A percentile compares a stretch with the other conserved stretches of the same genome.
Evolutionary conservation across 2,113 vertebrate genomes (phyloP).

Genomic region (Theristicus caerulescens): DNA sequence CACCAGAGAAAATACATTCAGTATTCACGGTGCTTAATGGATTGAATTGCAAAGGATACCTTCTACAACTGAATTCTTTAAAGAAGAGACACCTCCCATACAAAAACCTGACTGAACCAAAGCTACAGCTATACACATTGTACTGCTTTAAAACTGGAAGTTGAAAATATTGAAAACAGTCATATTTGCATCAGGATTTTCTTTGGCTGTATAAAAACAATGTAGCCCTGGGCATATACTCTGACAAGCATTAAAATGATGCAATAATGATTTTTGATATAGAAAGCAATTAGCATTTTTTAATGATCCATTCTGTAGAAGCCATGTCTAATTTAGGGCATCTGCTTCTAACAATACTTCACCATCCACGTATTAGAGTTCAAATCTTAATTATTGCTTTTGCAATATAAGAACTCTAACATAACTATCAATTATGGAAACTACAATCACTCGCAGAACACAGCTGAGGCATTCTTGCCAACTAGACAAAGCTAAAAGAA

Average conservation of each 20-base stretch:
- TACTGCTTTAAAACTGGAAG: neutral
- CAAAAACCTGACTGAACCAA: neutral
- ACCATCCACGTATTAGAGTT: constrained; percentile 15
- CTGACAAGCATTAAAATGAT: constrained; percentile 36
- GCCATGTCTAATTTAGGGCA: constrained; percentile 57
- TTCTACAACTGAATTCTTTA: neutral
- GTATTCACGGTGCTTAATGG: neutral
- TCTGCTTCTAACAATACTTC: constrained; percentile 49
- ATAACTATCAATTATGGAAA: constrained; percentile 50
- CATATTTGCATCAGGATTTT: constrained; percentile 37
- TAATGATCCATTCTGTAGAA: constrained; percentile 50
- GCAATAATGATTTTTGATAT: constrained; percentile 48
- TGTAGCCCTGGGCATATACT: neutral
- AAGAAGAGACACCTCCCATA: neutral
- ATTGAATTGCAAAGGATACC: neutral
- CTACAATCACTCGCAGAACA: neutral
- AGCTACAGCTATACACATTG: neutral
- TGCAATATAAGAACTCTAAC: constrained; percentile 42
- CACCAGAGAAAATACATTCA: neutral
- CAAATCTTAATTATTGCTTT: constrained; percentile 55
- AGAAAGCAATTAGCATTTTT: constrained; percentile 63
- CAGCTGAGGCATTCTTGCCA: constrained; percentile 15
- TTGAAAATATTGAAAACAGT: neutral
- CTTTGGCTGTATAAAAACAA: neutral
- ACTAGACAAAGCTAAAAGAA: constrained; percentile 16